Percentiles rank a stretch among this genome's conserved stretches.
Evolutionary conservation across 2,888 invertebrate genomes (phyloP).

Genomic region (Drosophila colorata): DNA sequence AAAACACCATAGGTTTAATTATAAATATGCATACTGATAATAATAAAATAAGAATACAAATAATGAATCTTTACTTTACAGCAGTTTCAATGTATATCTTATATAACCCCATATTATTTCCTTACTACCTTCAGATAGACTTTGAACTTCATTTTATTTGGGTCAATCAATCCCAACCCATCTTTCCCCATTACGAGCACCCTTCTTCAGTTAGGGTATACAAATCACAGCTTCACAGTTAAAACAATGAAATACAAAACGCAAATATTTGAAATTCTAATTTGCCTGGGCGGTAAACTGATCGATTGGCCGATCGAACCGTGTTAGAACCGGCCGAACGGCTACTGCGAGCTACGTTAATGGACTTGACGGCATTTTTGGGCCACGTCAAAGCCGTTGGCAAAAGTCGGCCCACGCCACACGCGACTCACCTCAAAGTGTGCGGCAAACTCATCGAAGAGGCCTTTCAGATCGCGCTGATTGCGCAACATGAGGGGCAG

Average conservation of each 20-base stretch:
- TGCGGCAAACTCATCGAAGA: slow-evolving; percentile 83
- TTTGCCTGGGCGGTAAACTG: slow-evolving; percentile 44
- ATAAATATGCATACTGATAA: no score
- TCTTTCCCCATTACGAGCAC: no score
- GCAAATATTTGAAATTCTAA: slow-evolving; percentile 58
- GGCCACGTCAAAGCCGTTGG: neutral
- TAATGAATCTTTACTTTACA: no score
- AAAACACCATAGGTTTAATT: no score
- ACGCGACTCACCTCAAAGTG: slow-evolving; percentile 82
- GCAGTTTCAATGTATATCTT: no score
- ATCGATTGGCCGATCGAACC: slow-evolving; percentile 44
- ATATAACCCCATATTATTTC: no score
- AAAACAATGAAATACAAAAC: slow-evolving; percentile 14
- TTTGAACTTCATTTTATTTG: neutral
- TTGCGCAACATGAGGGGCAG: slow-evolving; percentile 83
- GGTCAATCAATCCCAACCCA: no score
- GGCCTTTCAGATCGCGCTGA: slow-evolving; percentile 82
- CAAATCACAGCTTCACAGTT: slow-evolving; percentile 4
- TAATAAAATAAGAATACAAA: no score
- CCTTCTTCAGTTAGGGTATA: slow-evolving; percentile 8
- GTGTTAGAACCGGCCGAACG: slow-evolving; percentile 54
- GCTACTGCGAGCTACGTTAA: slow-evolving; percentile 42
- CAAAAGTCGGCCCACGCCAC: slow-evolving; percentile 14
- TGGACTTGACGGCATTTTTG: slow-evolving; percentile 10
- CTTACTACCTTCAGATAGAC: neutral